Evolutionary conservation across 2,888 invertebrate genomes (phyloP).

Genomic region (Formica aserva): DNA sequence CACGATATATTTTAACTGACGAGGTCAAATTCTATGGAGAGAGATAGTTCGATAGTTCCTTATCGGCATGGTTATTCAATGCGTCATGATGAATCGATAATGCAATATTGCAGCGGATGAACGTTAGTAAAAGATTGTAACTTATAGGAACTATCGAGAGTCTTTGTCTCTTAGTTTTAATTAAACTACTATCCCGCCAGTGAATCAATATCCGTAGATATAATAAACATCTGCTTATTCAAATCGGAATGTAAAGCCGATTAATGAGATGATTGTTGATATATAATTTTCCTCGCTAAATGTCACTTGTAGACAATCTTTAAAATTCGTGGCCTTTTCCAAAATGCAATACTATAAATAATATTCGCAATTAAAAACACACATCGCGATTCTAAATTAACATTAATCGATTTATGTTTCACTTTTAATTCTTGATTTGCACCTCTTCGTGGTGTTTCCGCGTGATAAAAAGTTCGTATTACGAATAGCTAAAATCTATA

Average conservation of each 20-base stretch:
- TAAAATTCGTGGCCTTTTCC: constrained; percentile 18
- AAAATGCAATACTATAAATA: constrained; percentile 24
- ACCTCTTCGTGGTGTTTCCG: not conserved
- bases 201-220: constrained; percentile 1
- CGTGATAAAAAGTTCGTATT: not conserved
- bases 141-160: constrained; percentile 4
- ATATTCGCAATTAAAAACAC: constrained; percentile 8
- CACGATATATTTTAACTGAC: not conserved
- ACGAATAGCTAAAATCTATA: not conserved
- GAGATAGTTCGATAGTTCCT: not conserved
- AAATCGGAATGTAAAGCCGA: constrained; percentile 10
- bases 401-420: not conserved
- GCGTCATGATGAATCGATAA: constrained; percentile 10
- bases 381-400: not conserved
- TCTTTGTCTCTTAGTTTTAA: constrained; percentile 32
- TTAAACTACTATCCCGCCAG: not conserved
- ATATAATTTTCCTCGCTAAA: not conserved
- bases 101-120: not conserved
- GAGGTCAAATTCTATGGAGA: not conserved
- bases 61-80: constrained; percentile 31
- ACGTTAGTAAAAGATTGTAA: constrained; percentile 18
- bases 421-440: not conserved
- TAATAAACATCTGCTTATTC: not conserved
- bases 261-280: not conserved
- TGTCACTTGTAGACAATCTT: not conserved